Evolutionary conservation across 2,113 vertebrate genomes (phyloP).

Genomic region (Coregonus clupeaformis): DNA sequence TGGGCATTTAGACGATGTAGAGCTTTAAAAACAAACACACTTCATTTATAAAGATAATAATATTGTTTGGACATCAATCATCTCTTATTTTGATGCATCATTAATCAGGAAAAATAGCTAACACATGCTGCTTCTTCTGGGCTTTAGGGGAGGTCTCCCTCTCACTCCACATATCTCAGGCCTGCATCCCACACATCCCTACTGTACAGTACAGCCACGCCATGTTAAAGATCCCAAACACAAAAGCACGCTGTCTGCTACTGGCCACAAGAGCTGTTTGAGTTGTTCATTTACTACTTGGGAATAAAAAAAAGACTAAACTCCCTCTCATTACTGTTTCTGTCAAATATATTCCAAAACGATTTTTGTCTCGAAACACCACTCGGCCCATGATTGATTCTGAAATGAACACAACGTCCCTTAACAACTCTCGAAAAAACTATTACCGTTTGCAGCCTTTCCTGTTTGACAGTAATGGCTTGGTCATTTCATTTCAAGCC

Average conservation of each 20-base stretch:
- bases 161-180: constrained; percentile 4
- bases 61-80: constrained; percentile 59
- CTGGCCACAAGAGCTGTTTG: constrained; percentile 51
- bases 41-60: constrained; percentile 57
- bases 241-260: constrained; percentile 56
- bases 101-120: constrained; percentile 69
- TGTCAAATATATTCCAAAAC: constrained; percentile 62
- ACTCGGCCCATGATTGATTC: constrained; percentile 58
- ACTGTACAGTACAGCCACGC: constrained; percentile 27
- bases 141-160: constrained; percentile 41
- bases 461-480: constrained; percentile 64
- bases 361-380: constrained; percentile 55
- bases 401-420: constrained; percentile 56
- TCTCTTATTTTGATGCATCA: constrained; percentile 65
- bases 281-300: constrained; percentile 48
- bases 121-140: constrained; percentile 64
- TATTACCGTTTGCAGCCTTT: constrained; percentile 50
- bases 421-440: constrained; percentile 31
- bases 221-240: constrained; percentile 49
- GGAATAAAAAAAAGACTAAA: constrained; percentile 29
- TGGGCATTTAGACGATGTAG: constrained; percentile 31
- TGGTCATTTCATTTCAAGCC: constrained; percentile 53
- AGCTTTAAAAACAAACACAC: constrained; percentile 57
- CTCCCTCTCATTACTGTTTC: constrained; percentile 42
- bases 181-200: neutral